phyloP scores from a whole-genome alignment of 2,797 vertebrate species.

The Austrolebias charrua region DNA sequence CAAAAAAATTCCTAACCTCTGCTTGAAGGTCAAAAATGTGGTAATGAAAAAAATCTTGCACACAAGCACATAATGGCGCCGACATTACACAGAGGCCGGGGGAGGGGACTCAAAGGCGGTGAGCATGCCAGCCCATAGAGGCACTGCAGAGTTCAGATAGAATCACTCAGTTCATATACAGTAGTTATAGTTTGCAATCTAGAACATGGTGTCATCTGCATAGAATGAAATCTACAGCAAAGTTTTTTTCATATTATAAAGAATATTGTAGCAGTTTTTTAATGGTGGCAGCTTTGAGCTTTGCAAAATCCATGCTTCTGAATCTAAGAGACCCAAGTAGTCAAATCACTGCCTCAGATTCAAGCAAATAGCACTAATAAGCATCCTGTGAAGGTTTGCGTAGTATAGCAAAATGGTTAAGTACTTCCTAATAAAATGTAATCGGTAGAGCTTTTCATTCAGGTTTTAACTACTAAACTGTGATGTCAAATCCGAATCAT shows the following conservation, averaged over 20 bases:
- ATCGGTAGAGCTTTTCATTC: conserved; percentile 72
- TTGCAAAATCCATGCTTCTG: conserved; percentile 32
- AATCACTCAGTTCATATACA: no score
- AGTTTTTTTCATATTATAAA: conserved; percentile 28
- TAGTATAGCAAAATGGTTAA: conserved; percentile 44
- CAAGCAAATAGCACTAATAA: conserved; percentile 33
- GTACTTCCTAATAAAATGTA: conserved; percentile 45
- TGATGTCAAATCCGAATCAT: conserved; percentile 48
- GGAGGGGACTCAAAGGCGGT: no score
- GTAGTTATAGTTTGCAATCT: conserved; percentile 4
- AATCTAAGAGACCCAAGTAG: conserved; percentile 34
- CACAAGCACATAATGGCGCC: no score
- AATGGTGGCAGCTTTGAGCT: conserved; percentile 43
- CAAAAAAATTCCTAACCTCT: no score
- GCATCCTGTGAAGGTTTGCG: conserved; percentile 15
- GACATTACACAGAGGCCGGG: no score
- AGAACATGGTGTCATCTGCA: conserved; percentile 39
- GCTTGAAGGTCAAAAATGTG: no score
- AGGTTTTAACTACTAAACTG: conserved; percentile 73
- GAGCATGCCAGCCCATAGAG: no score
- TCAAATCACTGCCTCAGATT: conserved; percentile 39
- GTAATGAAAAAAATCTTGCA: no score
- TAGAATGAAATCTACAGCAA: conserved; percentile 27
- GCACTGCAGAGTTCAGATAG: no score
- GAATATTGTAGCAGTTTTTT: conserved; percentile 44